Evolutionary conservation across 2,113 vertebrate species (phyloP), one percentile per base, ranked within the genome.

Genomic region (Corythornis madagascariensis): DNA sequence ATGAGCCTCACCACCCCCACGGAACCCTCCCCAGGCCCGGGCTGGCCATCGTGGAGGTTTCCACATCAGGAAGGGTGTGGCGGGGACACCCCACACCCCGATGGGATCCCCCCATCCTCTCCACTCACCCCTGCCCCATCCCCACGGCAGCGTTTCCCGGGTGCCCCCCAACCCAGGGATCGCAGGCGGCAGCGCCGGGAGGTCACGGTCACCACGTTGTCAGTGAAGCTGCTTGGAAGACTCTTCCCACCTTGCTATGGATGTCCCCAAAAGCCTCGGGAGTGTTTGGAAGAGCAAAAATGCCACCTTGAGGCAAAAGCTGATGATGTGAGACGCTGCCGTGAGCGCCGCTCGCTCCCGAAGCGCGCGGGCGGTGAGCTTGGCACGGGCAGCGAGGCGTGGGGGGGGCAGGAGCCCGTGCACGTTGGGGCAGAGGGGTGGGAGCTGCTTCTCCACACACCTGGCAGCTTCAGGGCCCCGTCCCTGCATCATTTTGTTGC

Each of bases 241-340:
- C 56, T 40, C 1, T 38, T 82, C 38, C 26, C 33, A 2, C 38
- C 5, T n/a, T 12, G 5, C 0, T 45, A 24, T 1, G 25, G 18
- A 59, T 8, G 4, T 57, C 64, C 55, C 33, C 28, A 15, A 61
- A 52, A 2, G 3, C 61, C 47, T 60, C 4, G 13, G 52, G 16
- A 35, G 11, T 12, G 5, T 88, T 88, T 74, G 2, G 64, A 90
- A 86, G 93, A 6, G 4, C 86, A 88, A 90, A 95, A 96, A 95
- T 96, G 85, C 90, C 92, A 94, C 5, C 92, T 95, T 74, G 76
- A 96, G 96, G 94, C 90, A 90, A 65, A 67, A 83, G 47, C 25
- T 59, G 56, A 61, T 0, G 1, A n/a, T 2, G 21, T 33, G 67
- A 7, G 56, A 14, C 55, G 67, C 56, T 9, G 56, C 50, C 50